Conservation (phyloP, 2,888 invertebrate species). For the Yponomeuta malinellus region DNA sequence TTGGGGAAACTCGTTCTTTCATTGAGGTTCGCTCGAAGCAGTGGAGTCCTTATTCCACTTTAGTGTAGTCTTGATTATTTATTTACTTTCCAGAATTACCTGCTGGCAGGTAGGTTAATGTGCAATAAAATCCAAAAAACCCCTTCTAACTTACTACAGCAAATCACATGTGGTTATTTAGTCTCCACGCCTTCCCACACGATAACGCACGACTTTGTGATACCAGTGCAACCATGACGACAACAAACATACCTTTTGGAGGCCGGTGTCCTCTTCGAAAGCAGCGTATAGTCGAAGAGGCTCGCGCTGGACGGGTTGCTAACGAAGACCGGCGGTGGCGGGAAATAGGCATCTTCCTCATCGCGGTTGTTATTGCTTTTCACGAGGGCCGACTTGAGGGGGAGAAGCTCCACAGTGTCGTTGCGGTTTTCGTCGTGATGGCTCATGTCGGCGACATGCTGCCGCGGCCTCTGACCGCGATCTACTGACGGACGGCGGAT, state of each 20-base stretch:
- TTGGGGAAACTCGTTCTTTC: no score
- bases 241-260: conserved; percentile 54
- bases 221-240: neutral
- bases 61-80: no score
- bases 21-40: no score
- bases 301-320: conserved; percentile 57
- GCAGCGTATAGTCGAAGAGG: conserved; percentile 58
- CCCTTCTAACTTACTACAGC: no score
- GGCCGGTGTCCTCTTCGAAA: conserved; percentile 70
- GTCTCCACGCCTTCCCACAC: no score
- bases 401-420: conserved; percentile 64
- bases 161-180: no score
- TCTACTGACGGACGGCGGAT: neutral
- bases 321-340: conserved; percentile 44
- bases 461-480: conserved; percentile 42
- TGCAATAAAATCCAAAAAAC: no score
- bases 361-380: conserved; percentile 61
- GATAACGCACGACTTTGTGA: no score
- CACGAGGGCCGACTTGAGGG: conserved; percentile 63
- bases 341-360: conserved; percentile 63
- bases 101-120: no score
- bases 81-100: no score
- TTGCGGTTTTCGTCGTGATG: conserved; percentile 30
- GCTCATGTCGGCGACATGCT: conserved; percentile 39
- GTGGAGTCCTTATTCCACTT: no score